A percentile compares a stretch with the other conserved stretches of the same genome.
These are phyloP conservation scores for Cotesia typhae DNA, from an alignment of 1,140 invertebrate species.

Conservation along the genomic window DNA sequence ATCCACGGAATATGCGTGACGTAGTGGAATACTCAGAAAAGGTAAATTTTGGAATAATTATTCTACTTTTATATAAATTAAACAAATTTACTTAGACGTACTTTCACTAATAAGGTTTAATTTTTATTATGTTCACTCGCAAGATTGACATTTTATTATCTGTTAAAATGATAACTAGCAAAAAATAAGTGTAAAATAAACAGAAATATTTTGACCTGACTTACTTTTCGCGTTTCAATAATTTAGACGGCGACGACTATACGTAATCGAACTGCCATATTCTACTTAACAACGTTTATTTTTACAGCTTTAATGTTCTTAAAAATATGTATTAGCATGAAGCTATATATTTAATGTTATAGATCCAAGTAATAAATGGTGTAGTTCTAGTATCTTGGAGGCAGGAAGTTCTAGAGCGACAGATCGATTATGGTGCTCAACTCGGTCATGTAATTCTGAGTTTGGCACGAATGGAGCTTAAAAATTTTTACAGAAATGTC, in stretches of 20 bases:
- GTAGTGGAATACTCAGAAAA: conserved; percentile 91
- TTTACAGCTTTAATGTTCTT: neutral
- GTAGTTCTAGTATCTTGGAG: conserved; percentile 87
- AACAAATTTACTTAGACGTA: too few species aligned
- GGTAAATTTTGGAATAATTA: conserved; percentile 65
- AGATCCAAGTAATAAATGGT: conserved; percentile 88
- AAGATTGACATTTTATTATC: neutral
- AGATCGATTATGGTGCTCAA: conserved; percentile 89
- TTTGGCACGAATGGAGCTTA: conserved; percentile 84
- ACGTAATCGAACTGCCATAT: too few species aligned
- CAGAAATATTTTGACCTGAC: too few species aligned
- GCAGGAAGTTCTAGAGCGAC: conserved; percentile 82
- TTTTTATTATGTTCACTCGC: neutral
- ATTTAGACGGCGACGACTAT: too few species aligned
- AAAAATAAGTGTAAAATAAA: too few species aligned
- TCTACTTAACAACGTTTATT: neutral
- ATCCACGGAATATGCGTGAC: conserved; percentile 91
- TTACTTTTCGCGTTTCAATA: too few species aligned
- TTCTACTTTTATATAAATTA: too few species aligned
- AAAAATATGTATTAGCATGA: too few species aligned
- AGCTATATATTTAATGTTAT: conserved; percentile 37
- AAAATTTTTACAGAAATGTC: conserved; percentile 88
- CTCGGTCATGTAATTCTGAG: conserved; percentile 86
- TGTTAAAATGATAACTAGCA: too few species aligned
- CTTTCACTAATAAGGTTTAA: neutral